Evolutionary conservation across 2,797 vertebrate genomes (phyloP), one percentile per base, ranked within the genome.

Genomic region (Merluccius polli): DNA sequence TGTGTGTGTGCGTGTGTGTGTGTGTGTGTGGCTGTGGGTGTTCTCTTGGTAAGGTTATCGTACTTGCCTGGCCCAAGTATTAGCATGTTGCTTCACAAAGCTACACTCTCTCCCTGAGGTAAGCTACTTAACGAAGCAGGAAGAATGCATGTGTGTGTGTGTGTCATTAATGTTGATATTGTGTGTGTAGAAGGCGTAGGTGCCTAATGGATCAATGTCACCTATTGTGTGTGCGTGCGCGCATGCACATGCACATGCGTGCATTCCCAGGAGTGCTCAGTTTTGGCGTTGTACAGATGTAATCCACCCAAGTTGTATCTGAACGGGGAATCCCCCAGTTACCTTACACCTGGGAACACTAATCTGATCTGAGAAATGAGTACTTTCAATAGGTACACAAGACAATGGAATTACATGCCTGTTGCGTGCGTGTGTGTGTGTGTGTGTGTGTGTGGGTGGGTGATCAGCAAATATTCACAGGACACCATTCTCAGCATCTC

Each of bases 31-130:
- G n/a, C n/a, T 82, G 87, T 88, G 83, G 83, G 87, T 78, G 84
- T 86, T 80, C 70, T 87, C 74, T 87, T 88, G 80, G 81, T 63
- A 71, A 80, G 79, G 81, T 88, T n/a, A 84, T 86, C 85, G 82
- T 84, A 80, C 79, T 86, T 8, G 83, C 90, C 89, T 90, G 86
- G 82, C 78, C 84, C 78, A 71, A 83, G 80, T 87, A 86, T 90
- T 87, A 87, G 78, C 78, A 36, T n/a, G 68, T 79, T 83, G 83
- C 78, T 85, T 72, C 70, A 78, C 76, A 76, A 75, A 83, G 82
- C 84, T 77, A 84, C 82, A 80, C 78, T 73, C 67, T 73, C 67
- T 83, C 77, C 82, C 82, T 87, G 16, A 81, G 84, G 81, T 88
- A 84, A 84, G 79, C 73, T 36, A 36, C 36, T 36, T 36, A 36